Percentiles rank a stretch among this genome's conserved stretches.
phyloP scores from a whole-genome alignment of 37 sponge, comb jelly and placozoan species.

The Theonella swinhoei region DNA sequence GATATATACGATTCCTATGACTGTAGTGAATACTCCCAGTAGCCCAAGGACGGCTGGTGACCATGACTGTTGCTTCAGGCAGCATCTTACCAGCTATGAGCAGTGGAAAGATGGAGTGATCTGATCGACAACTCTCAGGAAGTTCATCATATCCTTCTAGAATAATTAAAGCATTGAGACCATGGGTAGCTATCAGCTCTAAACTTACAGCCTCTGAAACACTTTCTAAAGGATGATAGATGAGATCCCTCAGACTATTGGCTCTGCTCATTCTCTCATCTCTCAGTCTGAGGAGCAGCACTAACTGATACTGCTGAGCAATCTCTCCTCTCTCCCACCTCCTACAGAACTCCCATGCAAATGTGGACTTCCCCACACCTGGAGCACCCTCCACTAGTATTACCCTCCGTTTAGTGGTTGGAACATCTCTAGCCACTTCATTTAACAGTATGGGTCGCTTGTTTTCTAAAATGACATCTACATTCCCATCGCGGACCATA shows the following conservation, averaged over 20 bases:
- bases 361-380: conserved; percentile 18
- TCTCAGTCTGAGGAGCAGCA: background rate
- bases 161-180: background rate
- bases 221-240: background rate
- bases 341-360: conserved; percentile 5
- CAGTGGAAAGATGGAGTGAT: background rate
- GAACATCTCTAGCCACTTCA: no score
- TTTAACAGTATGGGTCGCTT: no score
- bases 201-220: background rate
- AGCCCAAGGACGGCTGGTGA: conserved; percentile 20
- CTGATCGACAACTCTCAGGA: background rate
- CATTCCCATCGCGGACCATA: no score
- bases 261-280: background rate
- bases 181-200: background rate
- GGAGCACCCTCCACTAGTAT: conserved; percentile 6
- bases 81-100: background rate
- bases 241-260: background rate
- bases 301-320: background rate
- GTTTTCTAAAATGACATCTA: no score
- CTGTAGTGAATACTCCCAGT: background rate
- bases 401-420: no score
- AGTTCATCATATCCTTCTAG: conserved; percentile 26
- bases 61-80: background rate
- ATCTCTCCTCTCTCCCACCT: background rate
- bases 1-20: background rate